Percentiles rank a stretch among this genome's conserved stretches.
Conservation (phyloP, 2,797 vertebrate species). For the Pogonophryne albipinna region DNA sequence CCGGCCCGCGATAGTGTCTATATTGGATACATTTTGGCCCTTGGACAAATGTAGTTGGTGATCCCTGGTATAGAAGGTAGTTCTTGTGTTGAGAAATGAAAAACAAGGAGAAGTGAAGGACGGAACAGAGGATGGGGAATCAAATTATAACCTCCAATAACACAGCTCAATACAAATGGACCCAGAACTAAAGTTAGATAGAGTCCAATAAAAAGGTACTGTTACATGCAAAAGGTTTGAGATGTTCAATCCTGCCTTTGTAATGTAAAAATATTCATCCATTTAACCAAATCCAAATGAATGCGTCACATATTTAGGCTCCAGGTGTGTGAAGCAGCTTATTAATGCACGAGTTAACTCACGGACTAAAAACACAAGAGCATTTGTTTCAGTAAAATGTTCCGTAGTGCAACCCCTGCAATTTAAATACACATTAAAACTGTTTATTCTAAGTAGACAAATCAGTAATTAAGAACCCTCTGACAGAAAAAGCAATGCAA, state of each 20-base stretch:
- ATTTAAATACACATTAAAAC: background rate
- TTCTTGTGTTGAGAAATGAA: background rate
- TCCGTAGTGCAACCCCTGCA: too few relatives aligned
- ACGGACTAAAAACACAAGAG: background rate
- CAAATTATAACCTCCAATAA: background rate
- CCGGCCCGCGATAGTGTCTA: too few relatives aligned
- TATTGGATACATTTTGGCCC: too few relatives aligned
- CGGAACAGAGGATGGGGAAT: background rate
- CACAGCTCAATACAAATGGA: background rate
- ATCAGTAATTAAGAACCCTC: background rate
- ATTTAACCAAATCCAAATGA: background rate
- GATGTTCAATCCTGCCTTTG: background rate
- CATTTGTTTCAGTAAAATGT: too few relatives aligned
- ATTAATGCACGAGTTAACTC: conserved; percentile 3
- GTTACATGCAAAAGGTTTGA: background rate
- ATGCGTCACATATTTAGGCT: background rate
- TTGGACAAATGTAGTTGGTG: too few relatives aligned
- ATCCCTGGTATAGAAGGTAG: background rate
- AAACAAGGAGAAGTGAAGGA: background rate
- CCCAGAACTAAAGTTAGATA: background rate
- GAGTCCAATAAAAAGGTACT: too few relatives aligned
- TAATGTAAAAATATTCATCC: background rate
- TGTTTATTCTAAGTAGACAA: background rate
- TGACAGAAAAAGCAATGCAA: background rate
- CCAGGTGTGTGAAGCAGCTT: conserved; percentile 45